Conservation (phyloP, 2,888 invertebrate species). For the Linnaemya vulpina region DNA sequence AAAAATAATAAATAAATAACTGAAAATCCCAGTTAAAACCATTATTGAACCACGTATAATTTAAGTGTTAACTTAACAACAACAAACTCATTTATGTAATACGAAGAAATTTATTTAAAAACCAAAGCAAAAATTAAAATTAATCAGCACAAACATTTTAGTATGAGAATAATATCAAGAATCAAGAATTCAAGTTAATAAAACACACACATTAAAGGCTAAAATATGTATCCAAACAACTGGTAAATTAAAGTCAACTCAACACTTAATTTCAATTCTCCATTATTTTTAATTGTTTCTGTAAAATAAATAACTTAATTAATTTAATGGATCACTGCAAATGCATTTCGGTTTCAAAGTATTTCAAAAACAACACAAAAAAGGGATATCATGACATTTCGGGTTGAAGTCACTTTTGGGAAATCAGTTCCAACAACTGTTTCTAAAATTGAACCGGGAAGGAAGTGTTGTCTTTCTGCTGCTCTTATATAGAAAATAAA, state of each 20-base stretch:
- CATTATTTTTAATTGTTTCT: conserved; percentile 36
- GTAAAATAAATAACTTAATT: neutral
- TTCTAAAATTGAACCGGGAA: no score
- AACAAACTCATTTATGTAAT: conserved; percentile 51
- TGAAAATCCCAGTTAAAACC: conserved; percentile 31
- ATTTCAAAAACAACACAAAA: neutral
- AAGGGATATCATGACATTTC: no score
- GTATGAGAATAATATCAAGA: conserved; percentile 39
- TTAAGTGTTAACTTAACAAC: conserved; percentile 53
- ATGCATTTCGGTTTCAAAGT: neutral
- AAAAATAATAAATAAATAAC: conserved; percentile 7
- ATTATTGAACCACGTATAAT: conserved; percentile 56
- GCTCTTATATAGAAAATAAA: no score
- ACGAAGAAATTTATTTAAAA: conserved; percentile 45
- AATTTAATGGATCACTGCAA: neutral
- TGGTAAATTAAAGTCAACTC: neutral
- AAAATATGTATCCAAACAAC: conserved; percentile 10
- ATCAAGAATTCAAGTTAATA: conserved; percentile 10
- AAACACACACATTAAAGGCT: conserved; percentile 39
- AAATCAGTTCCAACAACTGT: neutral
- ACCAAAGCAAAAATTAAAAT: conserved; percentile 12
- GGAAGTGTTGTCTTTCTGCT: no score
- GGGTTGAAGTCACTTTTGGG: no score
- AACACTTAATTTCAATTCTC: conserved; percentile 27
- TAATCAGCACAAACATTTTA: conserved; percentile 61